Percentiles rank a stretch among this genome's conserved stretches.
Conservation (phyloP, 2,113 vertebrate species). For the Rhabdornis inornatus region DNA sequence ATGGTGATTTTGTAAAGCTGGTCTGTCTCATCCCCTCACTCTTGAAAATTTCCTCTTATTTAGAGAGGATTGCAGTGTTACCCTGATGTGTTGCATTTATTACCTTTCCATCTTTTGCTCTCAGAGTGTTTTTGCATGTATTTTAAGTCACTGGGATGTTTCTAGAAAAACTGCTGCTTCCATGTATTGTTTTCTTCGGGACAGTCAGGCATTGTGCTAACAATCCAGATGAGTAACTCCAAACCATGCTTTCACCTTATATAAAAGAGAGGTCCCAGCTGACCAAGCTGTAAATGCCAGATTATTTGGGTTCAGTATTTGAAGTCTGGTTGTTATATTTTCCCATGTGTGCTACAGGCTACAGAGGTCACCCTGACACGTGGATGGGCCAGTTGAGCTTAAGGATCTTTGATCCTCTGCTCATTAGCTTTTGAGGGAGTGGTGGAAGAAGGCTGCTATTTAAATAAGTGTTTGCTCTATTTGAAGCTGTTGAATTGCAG, state of each 20-base stretch:
- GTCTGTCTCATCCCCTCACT: neutral
- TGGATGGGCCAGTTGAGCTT: neutral
- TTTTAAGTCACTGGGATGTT: neutral
- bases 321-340: neutral
- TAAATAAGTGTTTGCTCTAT: neutral
- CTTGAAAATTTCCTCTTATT: neutral
- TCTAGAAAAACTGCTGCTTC: neutral
- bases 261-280: neutral
- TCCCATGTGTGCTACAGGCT: neutral
- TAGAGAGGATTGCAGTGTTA: neutral
- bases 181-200: neutral
- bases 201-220: neutral
- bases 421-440: constrained; percentile 37
- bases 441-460: neutral
- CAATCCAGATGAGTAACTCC: neutral
- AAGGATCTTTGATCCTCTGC: neutral
- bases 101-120: neutral
- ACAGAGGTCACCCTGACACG: neutral
- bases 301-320: neutral
- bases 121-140: neutral
- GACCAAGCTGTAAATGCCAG: neutral
- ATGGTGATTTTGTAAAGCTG: neutral
- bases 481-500: neutral
- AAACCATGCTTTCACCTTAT: neutral
- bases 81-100: neutral